Evolutionary conservation across 2,113 vertebrate species (phyloP), one percentile per base, ranked within the genome.

Genomic region (Lipophrys pholis): DNA sequence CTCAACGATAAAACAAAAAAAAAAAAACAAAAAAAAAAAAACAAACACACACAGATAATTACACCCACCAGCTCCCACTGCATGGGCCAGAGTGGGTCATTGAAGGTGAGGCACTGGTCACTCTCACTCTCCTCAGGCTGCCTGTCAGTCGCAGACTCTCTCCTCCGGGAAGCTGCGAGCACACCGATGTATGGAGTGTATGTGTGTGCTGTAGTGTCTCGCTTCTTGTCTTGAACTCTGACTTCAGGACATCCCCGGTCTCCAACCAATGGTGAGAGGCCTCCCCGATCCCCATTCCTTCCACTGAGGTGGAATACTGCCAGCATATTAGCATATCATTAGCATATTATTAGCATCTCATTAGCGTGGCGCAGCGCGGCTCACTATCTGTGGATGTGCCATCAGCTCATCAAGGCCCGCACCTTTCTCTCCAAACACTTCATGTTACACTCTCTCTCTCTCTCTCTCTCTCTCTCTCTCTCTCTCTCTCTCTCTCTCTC

Each of bases 81-180:
- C 90, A 91, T 61, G 89, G 93, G 92, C 93, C 95, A 95, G 76
- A 92, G 95, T 79, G 95, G 95, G 92, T 96, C 95, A 92, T 95
- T 96, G 94, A 95, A 95, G 92, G 95, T 88, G 93, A 95, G 93
- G 90, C 84, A 87, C 81, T 90, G 91, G 90, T 85, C 88, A 57
- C 69, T 86, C 69, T 14, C 64, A 12, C 62, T 76, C 68, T 88
- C 76, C 73, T 76, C 52, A n/a, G 69, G 53, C 63, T 62, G 76
- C 56, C 74, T 80, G 81, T 86, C 75, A 73, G 76, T 64, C 72
- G 59, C 52, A 80, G 40, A 58, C 41, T 71, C 53, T 38, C 42
- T 85, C 86, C 73, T 80, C 65, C 58, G 72, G 69, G 77, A 80
- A 60, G 70, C 87, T 85, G 83, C 14, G 68, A 85, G 49, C 72